These are phyloP conservation scores for Larimichthys polyactis DNA, from an alignment of 2,113 vertebrate genomes.

Conservation along the genomic window DNA sequence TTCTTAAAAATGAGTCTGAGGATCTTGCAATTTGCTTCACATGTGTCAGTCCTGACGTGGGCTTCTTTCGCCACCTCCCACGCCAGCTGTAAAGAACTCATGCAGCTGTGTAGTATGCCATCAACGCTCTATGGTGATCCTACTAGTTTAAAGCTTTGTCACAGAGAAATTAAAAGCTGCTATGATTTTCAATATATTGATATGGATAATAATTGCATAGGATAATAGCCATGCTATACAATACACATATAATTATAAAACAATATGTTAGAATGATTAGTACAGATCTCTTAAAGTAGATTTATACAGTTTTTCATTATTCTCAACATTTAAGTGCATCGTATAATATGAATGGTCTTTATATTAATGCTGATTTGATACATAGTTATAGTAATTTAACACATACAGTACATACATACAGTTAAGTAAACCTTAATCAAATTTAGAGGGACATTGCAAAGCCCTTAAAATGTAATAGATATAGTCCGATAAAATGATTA, in stretches of 20 bases:
- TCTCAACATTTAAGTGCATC: constrained; percentile 94
- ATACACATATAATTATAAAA: constrained; percentile 85
- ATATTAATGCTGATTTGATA: constrained; percentile 79
- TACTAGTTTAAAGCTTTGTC: constrained; percentile 88
- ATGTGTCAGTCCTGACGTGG: constrained; percentile 62
- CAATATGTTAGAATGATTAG: constrained; percentile 85
- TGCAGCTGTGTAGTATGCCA: constrained; percentile 88
- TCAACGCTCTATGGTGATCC: constrained; percentile 85
- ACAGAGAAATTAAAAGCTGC: constrained; percentile 83
- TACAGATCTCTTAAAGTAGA: constrained; percentile 72
- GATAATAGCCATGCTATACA: constrained; percentile 96
- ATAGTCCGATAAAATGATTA: constrained; percentile 61
- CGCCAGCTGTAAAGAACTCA: constrained; percentile 86
- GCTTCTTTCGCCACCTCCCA: constrained; percentile 83
- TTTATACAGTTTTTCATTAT: constrained; percentile 76
- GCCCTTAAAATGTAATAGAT: constrained; percentile 83
- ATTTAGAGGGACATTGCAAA: constrained; percentile 83
- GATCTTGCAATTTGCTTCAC: constrained; percentile 81
- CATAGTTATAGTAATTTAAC: constrained; percentile 72
- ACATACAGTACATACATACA: constrained; percentile 79
- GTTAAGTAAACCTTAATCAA: constrained; percentile 73
- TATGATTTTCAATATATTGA: constrained; percentile 82
- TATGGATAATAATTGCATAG: constrained; percentile 94
- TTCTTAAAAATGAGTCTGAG: constrained; percentile 96
- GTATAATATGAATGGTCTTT: constrained; percentile 85